A percentile compares a stretch with the other conserved stretches of the same genome.
phyloP scores from a whole-genome alignment of 2,888 invertebrate species.

The Leptura quadrifasciata region DNA sequence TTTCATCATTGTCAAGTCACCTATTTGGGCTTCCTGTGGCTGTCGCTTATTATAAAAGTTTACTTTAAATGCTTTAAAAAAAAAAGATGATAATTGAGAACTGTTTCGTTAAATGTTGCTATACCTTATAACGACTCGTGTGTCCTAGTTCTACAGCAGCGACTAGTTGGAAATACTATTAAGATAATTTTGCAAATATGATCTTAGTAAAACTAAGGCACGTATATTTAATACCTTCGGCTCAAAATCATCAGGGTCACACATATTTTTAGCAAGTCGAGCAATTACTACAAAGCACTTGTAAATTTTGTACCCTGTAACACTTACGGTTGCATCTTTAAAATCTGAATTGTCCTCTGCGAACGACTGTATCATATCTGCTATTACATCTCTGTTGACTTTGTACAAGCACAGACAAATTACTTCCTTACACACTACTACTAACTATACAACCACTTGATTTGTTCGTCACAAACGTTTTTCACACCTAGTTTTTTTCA shows the following conservation, averaged over 20 bases:
- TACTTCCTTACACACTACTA: constrained; percentile 1
- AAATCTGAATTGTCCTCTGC: neutral
- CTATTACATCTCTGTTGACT: constrained; percentile 2
- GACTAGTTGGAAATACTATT: neutral
- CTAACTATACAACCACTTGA: neutral
- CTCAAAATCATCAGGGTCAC: neutral
- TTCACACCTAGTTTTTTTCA: neutral
- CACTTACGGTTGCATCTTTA: constrained; percentile 1
- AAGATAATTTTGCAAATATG: neutral
- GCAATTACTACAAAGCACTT: constrained; percentile 7
- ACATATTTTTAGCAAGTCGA: constrained; percentile 7
- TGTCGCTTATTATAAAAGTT: no score
- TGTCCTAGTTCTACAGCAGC: no score
- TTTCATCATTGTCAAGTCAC: no score
- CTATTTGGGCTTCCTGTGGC: no score
- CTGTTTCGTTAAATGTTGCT: no score
- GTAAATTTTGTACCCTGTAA: neutral
- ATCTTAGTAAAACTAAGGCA: neutral
- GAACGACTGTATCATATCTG: constrained; percentile 4
- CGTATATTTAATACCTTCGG: constrained; percentile 1
- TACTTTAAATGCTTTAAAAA: no score
- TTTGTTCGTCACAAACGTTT: constrained; percentile 4
- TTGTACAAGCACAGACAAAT: neutral
- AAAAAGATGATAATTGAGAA: no score
- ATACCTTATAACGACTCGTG: no score